These are phyloP conservation scores for Coracias cyanogaster DNA, from an alignment of 2,797 vertebrate genomes.

Conservation along the genomic window DNA sequence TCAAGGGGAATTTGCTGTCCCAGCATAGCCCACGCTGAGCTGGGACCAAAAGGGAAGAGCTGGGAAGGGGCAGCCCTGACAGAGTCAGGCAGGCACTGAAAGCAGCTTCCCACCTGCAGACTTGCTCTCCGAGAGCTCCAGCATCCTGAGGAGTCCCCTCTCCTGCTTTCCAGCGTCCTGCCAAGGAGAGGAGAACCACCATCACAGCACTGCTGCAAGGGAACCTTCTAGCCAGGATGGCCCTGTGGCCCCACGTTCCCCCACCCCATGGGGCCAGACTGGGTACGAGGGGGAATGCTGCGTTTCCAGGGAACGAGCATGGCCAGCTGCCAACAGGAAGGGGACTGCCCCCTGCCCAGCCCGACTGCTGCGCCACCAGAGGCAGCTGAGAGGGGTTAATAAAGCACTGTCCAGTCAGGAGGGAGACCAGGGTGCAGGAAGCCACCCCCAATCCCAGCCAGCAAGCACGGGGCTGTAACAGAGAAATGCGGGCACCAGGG, in stretches of 20 bases:
- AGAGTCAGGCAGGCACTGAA: neutral
- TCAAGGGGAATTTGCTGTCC: neutral
- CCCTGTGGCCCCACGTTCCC: rapidly evolving
- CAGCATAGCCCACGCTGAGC: neutral
- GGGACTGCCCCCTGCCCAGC: neutral
- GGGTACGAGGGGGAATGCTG: neutral
- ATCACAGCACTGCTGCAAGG: rapidly evolving
- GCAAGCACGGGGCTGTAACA: neutral
- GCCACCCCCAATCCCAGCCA: neutral
- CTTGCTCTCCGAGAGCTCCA: conserved; percentile 78
- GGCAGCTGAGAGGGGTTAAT: neutral
- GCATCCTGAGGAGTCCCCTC: conserved; percentile 77
- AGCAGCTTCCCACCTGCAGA: conserved; percentile 70
- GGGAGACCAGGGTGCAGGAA: neutral
- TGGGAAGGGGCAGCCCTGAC: neutral
- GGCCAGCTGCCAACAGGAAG: rapidly evolving
- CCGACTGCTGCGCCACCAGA: neutral
- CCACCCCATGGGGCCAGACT: neutral
- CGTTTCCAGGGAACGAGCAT: neutral
- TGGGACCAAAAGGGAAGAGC: neutral
- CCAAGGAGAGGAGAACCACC: neutral
- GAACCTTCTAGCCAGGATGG: neutral
- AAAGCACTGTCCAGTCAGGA: neutral
- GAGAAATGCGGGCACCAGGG: neutral
- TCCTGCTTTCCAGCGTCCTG: conserved; percentile 61